Evolutionary conservation across 2,113 vertebrate species (phyloP).

Genomic region (Dipodomys merriami): DNA sequence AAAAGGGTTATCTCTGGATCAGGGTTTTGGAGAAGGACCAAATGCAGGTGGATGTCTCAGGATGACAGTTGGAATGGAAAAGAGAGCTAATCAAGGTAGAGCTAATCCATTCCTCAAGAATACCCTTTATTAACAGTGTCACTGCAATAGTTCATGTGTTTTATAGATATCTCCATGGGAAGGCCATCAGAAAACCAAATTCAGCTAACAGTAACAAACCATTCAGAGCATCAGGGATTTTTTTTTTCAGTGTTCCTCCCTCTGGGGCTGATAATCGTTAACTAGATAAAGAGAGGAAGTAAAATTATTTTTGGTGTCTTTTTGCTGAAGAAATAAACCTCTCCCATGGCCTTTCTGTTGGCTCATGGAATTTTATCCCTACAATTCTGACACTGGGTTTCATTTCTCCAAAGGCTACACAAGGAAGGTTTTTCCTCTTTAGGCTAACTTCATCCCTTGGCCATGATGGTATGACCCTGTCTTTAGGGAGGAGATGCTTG

Average conservation of each 20-base stretch:
- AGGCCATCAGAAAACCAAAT: slow-evolving; percentile 2
- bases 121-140: background rate
- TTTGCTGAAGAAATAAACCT: slow-evolving; percentile 37
- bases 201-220: background rate
- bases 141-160: background rate
- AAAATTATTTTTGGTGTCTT: slow-evolving; percentile 53
- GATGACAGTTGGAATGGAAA: background rate
- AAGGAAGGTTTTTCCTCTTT: background rate
- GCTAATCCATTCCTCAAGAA: background rate
- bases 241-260: background rate
- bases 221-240: background rate
- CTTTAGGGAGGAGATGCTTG: background rate
- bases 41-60: background rate
- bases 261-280: slow-evolving; percentile 19
- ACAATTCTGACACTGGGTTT: background rate
- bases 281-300: slow-evolving; percentile 26
- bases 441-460: background rate
- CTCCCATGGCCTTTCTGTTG: slow-evolving; percentile 55
- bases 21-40: background rate
- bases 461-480: background rate
- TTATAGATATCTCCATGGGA: background rate
- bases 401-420: background rate
- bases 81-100: background rate
- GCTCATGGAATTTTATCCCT: background rate
- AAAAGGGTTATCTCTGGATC: background rate